phyloP scores from a whole-genome alignment of 1,140 invertebrate species.

The Ostrea denselamellosa region DNA sequence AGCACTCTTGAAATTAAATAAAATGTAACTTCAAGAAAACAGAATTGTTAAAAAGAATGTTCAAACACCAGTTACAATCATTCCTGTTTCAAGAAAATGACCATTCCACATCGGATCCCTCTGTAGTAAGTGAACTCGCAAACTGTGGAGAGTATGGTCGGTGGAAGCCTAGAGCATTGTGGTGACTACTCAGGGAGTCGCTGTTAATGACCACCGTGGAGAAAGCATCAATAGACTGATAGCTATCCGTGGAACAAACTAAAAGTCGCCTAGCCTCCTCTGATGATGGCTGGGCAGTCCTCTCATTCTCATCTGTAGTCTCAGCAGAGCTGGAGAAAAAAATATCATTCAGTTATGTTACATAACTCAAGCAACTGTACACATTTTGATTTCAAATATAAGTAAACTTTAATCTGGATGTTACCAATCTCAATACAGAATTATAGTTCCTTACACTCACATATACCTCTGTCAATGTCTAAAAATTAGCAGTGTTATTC shows the following conservation, averaged over 20 bases:
- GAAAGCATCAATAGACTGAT: slow-evolving; percentile 21
- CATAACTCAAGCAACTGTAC: too few relatives aligned
- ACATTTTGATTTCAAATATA: too few relatives aligned
- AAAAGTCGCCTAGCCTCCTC: not conserved
- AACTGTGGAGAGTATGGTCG: slow-evolving; percentile 10
- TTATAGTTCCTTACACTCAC: too few relatives aligned
- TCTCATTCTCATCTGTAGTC: not conserved
- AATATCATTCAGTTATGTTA: not conserved
- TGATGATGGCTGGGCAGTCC: not conserved
- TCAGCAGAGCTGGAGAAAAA: not conserved
- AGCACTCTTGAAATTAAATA: too few relatives aligned
- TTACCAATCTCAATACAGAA: too few relatives aligned
- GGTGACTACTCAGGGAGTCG: not conserved
- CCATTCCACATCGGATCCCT: not conserved
- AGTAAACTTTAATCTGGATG: too few relatives aligned
- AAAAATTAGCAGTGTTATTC: too few relatives aligned
- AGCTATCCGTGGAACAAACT: slow-evolving; percentile 26
- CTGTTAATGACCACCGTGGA: not conserved
- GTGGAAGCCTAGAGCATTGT: not conserved
- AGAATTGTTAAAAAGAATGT: too few relatives aligned
- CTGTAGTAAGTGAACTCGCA: slow-evolving; percentile 5
- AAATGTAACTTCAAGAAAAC: too few relatives aligned
- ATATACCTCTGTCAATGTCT: too few relatives aligned
- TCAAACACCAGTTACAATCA: too few relatives aligned
- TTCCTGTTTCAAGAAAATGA: not conserved